Evolutionary conservation across 1,140 invertebrate species (phyloP).

Genomic region (Doryteuthis pealeii): DNA sequence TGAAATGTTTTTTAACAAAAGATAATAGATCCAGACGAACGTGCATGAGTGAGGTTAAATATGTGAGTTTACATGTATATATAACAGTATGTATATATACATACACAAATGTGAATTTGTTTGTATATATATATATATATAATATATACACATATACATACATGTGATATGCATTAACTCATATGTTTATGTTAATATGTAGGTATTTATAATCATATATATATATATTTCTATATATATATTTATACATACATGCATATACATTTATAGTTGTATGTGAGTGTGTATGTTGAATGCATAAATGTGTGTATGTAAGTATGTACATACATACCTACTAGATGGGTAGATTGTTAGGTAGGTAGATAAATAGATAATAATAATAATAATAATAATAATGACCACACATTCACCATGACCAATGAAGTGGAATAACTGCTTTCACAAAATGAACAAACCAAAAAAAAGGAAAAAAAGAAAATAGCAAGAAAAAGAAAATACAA

Average conservation of each 20-base stretch:
- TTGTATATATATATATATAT: not conserved
- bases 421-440: slow-evolving; percentile 6
- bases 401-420: not conserved
- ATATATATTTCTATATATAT: not conserved
- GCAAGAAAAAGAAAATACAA: too few species aligned
- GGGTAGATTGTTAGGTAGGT: not conserved
- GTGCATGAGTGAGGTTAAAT: too few species aligned
- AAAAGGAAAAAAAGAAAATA: too few species aligned
- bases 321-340: not conserved
- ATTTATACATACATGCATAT: not conserved
- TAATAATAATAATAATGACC: too few species aligned
- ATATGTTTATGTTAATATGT: not conserved
- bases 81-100: too few species aligned
- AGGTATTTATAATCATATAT: not conserved
- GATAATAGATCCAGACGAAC: too few species aligned
- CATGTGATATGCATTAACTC: not conserved
- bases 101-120: not conserved
- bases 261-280: not conserved
- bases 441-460: not conserved
- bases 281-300: not conserved
- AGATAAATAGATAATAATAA: not conserved
- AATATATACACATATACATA: not conserved
- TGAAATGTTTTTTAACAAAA: too few species aligned
- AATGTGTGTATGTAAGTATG: not conserved
- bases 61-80: too few species aligned